Base-by-base conservation (phyloP, 2,797 vertebrate genomes). In the Cirrhinus molitorella region DNA sequence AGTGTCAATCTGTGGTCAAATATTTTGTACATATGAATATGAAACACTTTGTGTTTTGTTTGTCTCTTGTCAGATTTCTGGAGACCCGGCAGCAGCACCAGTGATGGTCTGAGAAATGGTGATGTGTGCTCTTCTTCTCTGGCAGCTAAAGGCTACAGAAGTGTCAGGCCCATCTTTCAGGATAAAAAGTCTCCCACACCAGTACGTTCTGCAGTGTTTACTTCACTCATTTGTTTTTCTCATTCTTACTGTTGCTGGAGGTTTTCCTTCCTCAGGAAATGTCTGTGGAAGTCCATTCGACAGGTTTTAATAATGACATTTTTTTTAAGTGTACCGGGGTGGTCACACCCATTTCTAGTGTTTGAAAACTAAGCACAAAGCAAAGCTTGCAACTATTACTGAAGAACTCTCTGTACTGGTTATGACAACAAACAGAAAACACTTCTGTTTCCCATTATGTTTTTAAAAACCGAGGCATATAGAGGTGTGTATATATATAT, bases 71-170 rank as follows among this genome's bases (percentile, higher is more conserved):
- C 88, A 94, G 94, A 97, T 94, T 95, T 95, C 87, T 97, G 96
- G 96, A 92, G 92, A 87, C 93, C 94, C 87, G 96, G 93, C 66
- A 63, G 75, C 43, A 86, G 87, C 8, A 55, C 85, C 90, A 93
- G 89, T 87, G 93, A 95, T 90, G 92, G 90, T 88, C 92, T 93
- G 80, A 94, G 93, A 93, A 97, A 96, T 21, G 95, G 96, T 87
- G 95, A 96, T 75, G 83, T 93, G 59, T 89, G 93, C 88, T 92
- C 92, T 88, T 96, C 96, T 88, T 97, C 96, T 92, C 95, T 97
- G 91, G 95, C 95, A 88, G 96, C 96, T 90, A 97, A 97, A 94
- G 96, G 96, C 53, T 97, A 96, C 91, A 93, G 96, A 90, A 97
- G 96, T 0, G 96, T 97, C 85, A 92, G 96, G 70, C 96, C 96